Evolutionary conservation across 2,888 invertebrate genomes (phyloP), one percentile per base, ranked within the genome.

Genomic region (Chrysolina americana): DNA sequence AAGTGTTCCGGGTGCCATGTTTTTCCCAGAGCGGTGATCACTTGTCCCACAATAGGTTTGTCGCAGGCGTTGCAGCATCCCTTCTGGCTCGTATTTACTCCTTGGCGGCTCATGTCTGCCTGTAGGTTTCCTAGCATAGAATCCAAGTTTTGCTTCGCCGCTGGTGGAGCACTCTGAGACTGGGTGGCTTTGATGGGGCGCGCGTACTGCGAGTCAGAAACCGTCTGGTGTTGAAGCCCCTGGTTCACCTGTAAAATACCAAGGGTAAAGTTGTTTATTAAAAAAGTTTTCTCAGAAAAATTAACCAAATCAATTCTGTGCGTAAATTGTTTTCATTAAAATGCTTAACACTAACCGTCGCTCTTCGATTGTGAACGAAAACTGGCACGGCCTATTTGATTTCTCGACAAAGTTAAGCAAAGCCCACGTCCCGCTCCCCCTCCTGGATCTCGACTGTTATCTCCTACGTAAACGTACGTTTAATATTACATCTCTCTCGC

Each of bases 1-100:
- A 99, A 99, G 89, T 99, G 99, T 90, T 99, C 99, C 64, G 98
- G 98, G 89, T 99, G 99, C 98, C 98, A 99, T 79, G 98, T 98
- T 89, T 97, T 96, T 71, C 98, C 99, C 88, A 99, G 88, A 21
- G 99, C 99, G 78, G 98, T 99, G 87, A 97, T 96, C 83, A 98
- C 94, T 93, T 98, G 98, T 83, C 99, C 99, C 76, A 99, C 98
- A 89, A 99, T 99, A 80, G 99, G 98, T 86, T 99, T 99, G 89
- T 97, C 96, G 91, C 99, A 99, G 82, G 98, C 98, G 87, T 93
- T 97, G 93, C 99, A 99, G 91, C 98, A 98, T 85, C 99, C 99
- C 91, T 99, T 99, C 88, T 99, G 98, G 84, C 98, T 97, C 79
- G 98, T 98, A 89, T 95, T 98, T 79, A 99, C 97, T 89, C 99